Percentiles rank a stretch among this genome's conserved stretches.
These are phyloP conservation scores for Steinernema feltiae DNA, from an alignment of 1,140 invertebrate species.

Conservation along the genomic window DNA sequence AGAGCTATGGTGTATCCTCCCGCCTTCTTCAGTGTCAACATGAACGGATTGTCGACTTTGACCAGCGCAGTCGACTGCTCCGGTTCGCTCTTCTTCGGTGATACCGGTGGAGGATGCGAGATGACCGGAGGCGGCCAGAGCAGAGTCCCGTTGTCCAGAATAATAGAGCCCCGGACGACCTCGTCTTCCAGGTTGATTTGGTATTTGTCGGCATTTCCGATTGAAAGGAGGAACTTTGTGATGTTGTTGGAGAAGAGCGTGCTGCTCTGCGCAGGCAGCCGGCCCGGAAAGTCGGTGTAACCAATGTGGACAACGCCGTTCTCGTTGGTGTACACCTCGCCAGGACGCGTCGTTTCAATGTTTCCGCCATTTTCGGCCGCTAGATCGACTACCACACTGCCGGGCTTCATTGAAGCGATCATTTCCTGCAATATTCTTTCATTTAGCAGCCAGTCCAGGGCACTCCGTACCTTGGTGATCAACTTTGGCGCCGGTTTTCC, in stretches of 20 bases:
- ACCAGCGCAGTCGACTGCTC: slow-evolving; percentile 29
- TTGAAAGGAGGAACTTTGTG: slow-evolving; percentile 75
- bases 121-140: slow-evolving; percentile 70
- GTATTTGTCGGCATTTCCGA: slow-evolving; percentile 62
- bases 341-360: slow-evolving; percentile 74
- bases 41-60: slow-evolving; percentile 60
- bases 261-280: slow-evolving; percentile 77
- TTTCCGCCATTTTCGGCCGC: slow-evolving; percentile 83
- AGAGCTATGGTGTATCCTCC: slow-evolving; percentile 70
- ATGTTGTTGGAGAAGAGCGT: slow-evolving; percentile 84
- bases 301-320: slow-evolving; percentile 78
- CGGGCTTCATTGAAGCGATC: slow-evolving; percentile 76
- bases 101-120: slow-evolving; percentile 59
- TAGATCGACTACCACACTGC: slow-evolving; percentile 80
- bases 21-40: slow-evolving; percentile 66
- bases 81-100: slow-evolving; percentile 43
- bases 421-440: slow-evolving; percentile 68
- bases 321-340: slow-evolving; percentile 68
- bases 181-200: slow-evolving; percentile 36
- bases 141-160: slow-evolving; percentile 70
- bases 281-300: slow-evolving; percentile 73
- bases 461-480: slow-evolving; percentile 75
- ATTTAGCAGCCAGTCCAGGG: no score
- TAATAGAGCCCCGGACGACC: slow-evolving; percentile 70
- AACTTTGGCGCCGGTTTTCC: slow-evolving; percentile 76